Conservation (phyloP, 2,797 vertebrate genomes). For the Cossypha polioptera region DNA sequence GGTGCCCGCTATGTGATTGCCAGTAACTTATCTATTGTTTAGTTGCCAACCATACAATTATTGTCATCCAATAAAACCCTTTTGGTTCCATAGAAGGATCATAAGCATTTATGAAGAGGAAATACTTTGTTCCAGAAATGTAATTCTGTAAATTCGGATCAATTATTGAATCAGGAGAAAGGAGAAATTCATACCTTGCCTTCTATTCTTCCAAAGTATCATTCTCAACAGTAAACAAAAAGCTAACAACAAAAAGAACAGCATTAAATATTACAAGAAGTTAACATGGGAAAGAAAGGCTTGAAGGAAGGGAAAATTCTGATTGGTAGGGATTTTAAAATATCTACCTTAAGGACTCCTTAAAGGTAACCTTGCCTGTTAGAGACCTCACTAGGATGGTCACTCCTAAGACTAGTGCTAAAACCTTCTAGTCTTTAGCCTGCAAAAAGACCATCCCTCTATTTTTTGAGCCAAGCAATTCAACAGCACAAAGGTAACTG, state of each 20-base stretch:
- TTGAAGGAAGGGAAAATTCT: background rate
- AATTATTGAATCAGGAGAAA: background rate
- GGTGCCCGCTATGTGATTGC: background rate
- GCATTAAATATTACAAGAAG: background rate
- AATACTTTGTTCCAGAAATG: background rate
- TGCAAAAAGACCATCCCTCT: background rate
- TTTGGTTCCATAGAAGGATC: background rate
- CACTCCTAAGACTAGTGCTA: background rate
- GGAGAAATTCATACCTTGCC: background rate
- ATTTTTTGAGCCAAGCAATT: constrained; percentile 28
- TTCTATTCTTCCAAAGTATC: background rate
- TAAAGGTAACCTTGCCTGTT: background rate
- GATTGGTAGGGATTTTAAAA: background rate
- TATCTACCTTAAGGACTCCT: background rate
- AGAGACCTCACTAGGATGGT: background rate
- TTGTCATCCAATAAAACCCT: background rate
- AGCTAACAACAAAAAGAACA: background rate
- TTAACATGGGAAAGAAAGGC: background rate
- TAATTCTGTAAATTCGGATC: background rate
- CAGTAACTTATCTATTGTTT: background rate
- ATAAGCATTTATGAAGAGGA: background rate
- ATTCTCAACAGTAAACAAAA: background rate
- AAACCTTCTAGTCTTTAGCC: background rate
- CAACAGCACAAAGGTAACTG: constrained; percentile 22
- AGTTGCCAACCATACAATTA: background rate